Percentiles rank a stretch among this genome's conserved stretches.
Evolutionary conservation across 2,888 invertebrate species (phyloP).

Genomic region (Plebejus melissa): DNA sequence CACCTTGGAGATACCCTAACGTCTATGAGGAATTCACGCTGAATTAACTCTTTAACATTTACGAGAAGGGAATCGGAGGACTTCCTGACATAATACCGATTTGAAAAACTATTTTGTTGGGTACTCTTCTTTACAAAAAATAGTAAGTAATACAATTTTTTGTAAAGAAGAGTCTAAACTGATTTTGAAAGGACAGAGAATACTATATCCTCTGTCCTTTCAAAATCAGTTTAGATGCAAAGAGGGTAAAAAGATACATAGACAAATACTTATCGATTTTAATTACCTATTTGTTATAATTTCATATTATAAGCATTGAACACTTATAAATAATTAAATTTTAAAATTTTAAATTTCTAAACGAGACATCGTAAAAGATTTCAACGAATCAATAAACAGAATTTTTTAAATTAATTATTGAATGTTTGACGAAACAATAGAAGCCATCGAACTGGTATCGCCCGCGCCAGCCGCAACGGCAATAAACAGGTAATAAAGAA

Average conservation of each 20-base stretch:
- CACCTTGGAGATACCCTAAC: not conserved
- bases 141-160: too few species aligned
- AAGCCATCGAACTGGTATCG: not conserved
- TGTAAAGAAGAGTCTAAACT: too few species aligned
- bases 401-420: not conserved
- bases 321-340: too few species aligned
- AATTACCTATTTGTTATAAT: too few species aligned
- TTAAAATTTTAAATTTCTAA: not conserved
- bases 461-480: slow-evolving; percentile 31
- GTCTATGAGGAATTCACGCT: not conserved
- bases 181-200: too few species aligned
- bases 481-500: slow-evolving; percentile 45
- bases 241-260: too few species aligned
- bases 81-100: not conserved
- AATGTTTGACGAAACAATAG: not conserved
- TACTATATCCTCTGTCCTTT: too few species aligned
- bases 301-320: too few species aligned
- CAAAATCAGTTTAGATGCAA: too few species aligned
- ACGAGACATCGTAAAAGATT: not conserved
- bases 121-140: too few species aligned
- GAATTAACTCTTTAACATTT: not conserved
- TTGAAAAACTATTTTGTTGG: not conserved
- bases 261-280: too few species aligned
- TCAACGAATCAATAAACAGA: not conserved
- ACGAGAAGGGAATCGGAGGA: not conserved